Percentiles rank a stretch among this genome's conserved stretches.
phyloP scores from a whole-genome alignment of 2,113 vertebrate genomes.

The Macquaria australasica region DNA sequence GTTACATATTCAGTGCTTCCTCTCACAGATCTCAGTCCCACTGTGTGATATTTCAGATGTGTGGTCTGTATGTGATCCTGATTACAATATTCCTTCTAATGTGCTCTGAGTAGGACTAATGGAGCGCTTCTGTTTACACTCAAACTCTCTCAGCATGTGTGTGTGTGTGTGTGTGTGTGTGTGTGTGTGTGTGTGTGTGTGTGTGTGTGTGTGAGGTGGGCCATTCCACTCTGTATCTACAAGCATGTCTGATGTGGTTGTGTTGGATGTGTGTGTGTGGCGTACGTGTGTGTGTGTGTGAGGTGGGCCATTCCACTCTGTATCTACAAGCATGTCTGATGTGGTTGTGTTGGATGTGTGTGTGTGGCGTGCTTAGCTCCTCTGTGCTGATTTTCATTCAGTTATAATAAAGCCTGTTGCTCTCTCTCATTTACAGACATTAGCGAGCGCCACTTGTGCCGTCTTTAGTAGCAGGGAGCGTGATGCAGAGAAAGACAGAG shows the following conservation, averaged over 20 bases:
- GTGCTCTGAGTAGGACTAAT: conserved; percentile 51
- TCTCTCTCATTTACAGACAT: conserved; percentile 58
- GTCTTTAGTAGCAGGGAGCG: background rate
- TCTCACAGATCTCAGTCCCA: background rate
- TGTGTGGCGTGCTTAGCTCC: background rate
- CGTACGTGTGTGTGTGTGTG: too few species aligned
- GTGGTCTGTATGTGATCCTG: conserved; percentile 9
- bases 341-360: background rate
- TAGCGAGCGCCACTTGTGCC: conserved; percentile 35
- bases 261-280: background rate
- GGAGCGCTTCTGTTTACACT: conserved; percentile 47
- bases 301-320: too few species aligned
- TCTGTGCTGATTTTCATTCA: conserved; percentile 32
- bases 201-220: background rate
- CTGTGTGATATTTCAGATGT: background rate
- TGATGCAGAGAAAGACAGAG: conserved; percentile 9
- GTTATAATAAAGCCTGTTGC: conserved; percentile 53
- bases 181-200: background rate
- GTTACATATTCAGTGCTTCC: background rate
- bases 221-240: background rate
- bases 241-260: background rate
- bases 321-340: background rate
- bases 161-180: conserved; percentile 6
- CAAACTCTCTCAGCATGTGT: conserved; percentile 2
- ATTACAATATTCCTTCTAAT: conserved; percentile 45